These are phyloP conservation scores for Drosophila mulleri DNA, from an alignment of 2,888 invertebrate genomes.

Conservation along the genomic window DNA sequence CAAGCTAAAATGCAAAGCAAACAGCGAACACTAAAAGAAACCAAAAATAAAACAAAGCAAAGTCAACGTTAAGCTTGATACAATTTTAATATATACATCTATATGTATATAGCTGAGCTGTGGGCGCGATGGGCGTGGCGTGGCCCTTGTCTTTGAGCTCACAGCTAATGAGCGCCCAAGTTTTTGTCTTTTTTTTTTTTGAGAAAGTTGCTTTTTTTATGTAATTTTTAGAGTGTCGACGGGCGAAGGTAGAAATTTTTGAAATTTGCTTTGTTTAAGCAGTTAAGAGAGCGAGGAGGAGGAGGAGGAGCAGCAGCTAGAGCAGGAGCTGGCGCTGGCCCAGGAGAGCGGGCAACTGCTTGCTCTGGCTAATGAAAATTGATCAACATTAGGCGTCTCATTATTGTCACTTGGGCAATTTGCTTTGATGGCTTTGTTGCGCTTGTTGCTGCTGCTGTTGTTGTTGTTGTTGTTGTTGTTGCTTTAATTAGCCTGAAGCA, in stretches of 20 bases:
- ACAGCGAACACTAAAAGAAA: constrained; percentile 30
- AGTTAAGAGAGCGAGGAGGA: neutral
- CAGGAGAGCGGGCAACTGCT: neutral
- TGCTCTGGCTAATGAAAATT: constrained; percentile 67
- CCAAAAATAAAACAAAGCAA: constrained; percentile 38
- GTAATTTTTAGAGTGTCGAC: constrained; percentile 33
- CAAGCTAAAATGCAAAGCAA: constrained; percentile 42
- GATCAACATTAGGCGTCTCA: constrained; percentile 56
- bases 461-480: constrained; percentile 28
- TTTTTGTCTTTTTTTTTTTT: constrained; percentile 17
- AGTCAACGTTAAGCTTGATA: constrained; percentile 69
- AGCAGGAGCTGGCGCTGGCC: neutral
- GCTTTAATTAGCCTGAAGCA: constrained; percentile 54
- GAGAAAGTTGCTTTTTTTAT: constrained; percentile 19
- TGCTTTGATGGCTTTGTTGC: constrained; percentile 60
- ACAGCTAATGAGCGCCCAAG: constrained; percentile 61
- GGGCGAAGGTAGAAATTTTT: constrained; percentile 42
- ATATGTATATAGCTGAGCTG: constrained; percentile 18
- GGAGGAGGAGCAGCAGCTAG: neutral
- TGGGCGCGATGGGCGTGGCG: constrained; percentile 37
- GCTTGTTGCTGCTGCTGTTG: too few relatives aligned
- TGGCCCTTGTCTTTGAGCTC: constrained; percentile 46
- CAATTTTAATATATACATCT: constrained; percentile 61
- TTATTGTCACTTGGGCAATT: constrained; percentile 51
- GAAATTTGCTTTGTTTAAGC: constrained; percentile 29